phyloP scores from a whole-genome alignment of 2,888 invertebrate genomes.

The Xylota sylvarum region DNA sequence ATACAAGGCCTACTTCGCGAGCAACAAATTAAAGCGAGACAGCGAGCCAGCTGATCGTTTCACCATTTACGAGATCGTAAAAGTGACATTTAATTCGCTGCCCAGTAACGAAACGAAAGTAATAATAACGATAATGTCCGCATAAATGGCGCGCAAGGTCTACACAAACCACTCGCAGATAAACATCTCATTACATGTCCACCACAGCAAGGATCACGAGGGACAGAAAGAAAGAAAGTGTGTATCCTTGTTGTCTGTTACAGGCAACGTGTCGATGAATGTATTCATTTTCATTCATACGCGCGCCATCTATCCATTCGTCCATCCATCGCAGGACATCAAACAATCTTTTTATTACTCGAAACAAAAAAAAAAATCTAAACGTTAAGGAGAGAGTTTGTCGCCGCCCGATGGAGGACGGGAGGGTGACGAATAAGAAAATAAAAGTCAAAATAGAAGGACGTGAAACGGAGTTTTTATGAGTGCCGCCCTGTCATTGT shows the following conservation, averaged over 20 bases:
- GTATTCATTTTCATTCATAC: constrained; percentile 53
- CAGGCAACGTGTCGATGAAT: constrained; percentile 64
- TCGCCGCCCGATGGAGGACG: neutral
- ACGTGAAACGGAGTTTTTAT: constrained; percentile 50
- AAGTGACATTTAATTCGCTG: constrained; percentile 62
- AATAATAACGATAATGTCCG: constrained; percentile 69
- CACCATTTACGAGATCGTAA: constrained; percentile 71
- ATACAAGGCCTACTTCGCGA: neutral
- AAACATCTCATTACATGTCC: constrained; percentile 70
- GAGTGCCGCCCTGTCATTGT: constrained; percentile 38
- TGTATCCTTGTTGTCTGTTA: constrained; percentile 8
- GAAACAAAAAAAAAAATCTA: constrained; percentile 28
- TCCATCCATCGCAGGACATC: constrained; percentile 61
- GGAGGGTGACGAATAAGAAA: neutral
- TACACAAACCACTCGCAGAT: constrained; percentile 36
- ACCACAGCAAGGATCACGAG: constrained; percentile 51
- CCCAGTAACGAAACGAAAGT: constrained; percentile 38
- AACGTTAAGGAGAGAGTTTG: neutral
- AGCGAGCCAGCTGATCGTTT: constrained; percentile 51
- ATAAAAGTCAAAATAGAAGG: constrained; percentile 62
- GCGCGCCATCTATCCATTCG: constrained; percentile 22
- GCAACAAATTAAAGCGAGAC: constrained; percentile 49
- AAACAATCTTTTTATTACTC: constrained; percentile 71
- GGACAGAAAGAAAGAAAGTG: neutral
- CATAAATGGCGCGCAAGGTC: constrained; percentile 47